Base-by-base conservation (phyloP, 2,888 invertebrate species). In the Aphidius colemani region DNA sequence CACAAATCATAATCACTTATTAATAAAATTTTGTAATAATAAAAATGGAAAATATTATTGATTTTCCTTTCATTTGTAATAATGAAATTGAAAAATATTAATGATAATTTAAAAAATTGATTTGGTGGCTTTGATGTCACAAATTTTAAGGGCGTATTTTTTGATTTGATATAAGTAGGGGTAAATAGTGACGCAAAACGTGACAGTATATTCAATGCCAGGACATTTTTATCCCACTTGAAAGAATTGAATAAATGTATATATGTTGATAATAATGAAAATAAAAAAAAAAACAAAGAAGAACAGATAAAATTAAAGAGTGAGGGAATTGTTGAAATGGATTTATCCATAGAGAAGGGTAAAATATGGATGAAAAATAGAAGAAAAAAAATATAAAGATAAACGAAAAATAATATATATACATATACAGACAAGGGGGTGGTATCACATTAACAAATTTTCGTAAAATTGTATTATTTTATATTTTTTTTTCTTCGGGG, bases 401-500 rank as follows among this genome's bases (percentile, higher is more conserved):
- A 59, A 48, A 30, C 30, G 30, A 30, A 30, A 64, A 59, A 60
- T 55, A 59, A 64, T 58, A 30, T 41, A 55, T 7, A 41, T 7
- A 30, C 18, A 49, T 13, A 10, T 40, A 50, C 9, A 41, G 43
- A 50, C 18, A 41, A 59, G 43, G 53, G 61, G 46, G 64, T 59
- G 60, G 53, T 58, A 44, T 61, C 55, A 63, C 40, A 56, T 40
- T 44, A 30, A 49, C 50, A 48, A 44, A 62, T 56, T 61, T 60
- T 61, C 63, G 56, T 64, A 53, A 53, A 41, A 53, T 10, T 18
- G 13, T 18, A 18, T 18, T 18, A 18, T 18, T 18, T 18, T n/a
- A 55, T 11, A 30, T 41, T 7, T 48, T 63, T 55, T 45, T 11
- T 66, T 62, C 45, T 45, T 18, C 56, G 61, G 50, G 63, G 66